Evolutionary conservation across 1,140 invertebrate genomes (phyloP).

Genomic region (Aphidius gifuensis): DNA sequence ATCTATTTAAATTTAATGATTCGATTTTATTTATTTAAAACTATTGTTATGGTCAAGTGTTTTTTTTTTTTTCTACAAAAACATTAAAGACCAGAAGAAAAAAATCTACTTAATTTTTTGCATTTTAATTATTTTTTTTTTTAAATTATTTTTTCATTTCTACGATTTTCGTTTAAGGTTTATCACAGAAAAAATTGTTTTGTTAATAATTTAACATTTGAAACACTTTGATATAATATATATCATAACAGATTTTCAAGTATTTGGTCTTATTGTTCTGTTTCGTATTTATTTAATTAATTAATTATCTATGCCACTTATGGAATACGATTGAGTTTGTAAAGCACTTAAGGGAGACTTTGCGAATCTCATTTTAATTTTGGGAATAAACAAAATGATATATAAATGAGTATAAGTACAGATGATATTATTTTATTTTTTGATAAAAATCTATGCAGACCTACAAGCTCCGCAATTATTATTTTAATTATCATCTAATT

Average conservation of each 20-base stretch:
- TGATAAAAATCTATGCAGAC: too few species aligned
- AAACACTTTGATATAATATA: slow-evolving; percentile 5
- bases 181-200: slow-evolving; percentile 55
- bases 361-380: slow-evolving; percentile 35
- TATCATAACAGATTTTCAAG: neutral
- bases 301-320: slow-evolving; percentile 32
- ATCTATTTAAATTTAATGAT: slow-evolving; percentile 16
- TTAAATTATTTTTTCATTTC: slow-evolving; percentile 15
- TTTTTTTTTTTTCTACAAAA: neutral
- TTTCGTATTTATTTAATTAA: slow-evolving; percentile 15
- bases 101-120: neutral
- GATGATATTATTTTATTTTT: too few species aligned
- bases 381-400: too few species aligned
- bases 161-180: slow-evolving; percentile 32
- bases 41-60: slow-evolving; percentile 9
- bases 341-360: slow-evolving; percentile 54
- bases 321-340: slow-evolving; percentile 44
- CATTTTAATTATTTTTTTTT: slow-evolving; percentile 7
- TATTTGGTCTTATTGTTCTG: slow-evolving; percentile 10
- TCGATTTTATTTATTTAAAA: slow-evolving; percentile 5
- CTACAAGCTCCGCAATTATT: too few species aligned
- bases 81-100: too few species aligned
- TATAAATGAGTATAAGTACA: too few species aligned
- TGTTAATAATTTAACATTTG: slow-evolving; percentile 39
- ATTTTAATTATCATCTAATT: too few species aligned